Base-by-base conservation (phyloP, 2,113 vertebrate genomes). In the Calyptomena viridis region DNA sequence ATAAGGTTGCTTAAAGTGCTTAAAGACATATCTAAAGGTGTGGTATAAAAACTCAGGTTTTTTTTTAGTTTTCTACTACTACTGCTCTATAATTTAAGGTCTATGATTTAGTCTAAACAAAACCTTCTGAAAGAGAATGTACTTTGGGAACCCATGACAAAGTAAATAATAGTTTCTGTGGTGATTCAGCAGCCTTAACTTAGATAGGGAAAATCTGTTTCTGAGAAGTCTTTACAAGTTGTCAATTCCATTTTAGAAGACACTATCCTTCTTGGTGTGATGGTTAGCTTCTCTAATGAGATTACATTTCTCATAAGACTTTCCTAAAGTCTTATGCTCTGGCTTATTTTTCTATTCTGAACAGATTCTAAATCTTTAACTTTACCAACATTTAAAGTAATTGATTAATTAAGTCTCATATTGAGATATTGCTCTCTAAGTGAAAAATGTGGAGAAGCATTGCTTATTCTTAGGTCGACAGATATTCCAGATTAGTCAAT, bases 171-270 rank as follows among this genome's bases (percentile, higher is more conserved):
- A 53, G 5, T 62, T 84, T 74, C 53, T 79, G n/a, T 39, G 87
- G 66, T 79, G 77, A 83, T 91, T 94, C 74, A 94, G 74, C 71
- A 82, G 31, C 39, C 49, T 76, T 59, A 52, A 74, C 7, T 78
- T 74, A 64, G n/a, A 60, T 24, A 64, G 24, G n/a, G 58, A 92
- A 79, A 87, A 79, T 69, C 37, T 64, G 24, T 33, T 94, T 93
- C 74, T 84, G 59, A 84, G 53, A 89, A 91, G 53, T 33, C 35
- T 87, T 87, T 87, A 76, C 46, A 68, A 89, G 62, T 40, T 93
- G 80, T 75, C 93, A 87, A 8, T 94, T 91, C 56, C 53, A 71
- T 69, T 94, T 95, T 76, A 79, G 39, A 84, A 91, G 87, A 95
- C 46, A 76, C 16, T 91, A 0, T 69, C 84, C 87, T 86, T 86